Percentiles rank a stretch among this genome's conserved stretches.
Conservation (phyloP, 2,888 invertebrate genomes). For the Platycnemis pennipes region DNA sequence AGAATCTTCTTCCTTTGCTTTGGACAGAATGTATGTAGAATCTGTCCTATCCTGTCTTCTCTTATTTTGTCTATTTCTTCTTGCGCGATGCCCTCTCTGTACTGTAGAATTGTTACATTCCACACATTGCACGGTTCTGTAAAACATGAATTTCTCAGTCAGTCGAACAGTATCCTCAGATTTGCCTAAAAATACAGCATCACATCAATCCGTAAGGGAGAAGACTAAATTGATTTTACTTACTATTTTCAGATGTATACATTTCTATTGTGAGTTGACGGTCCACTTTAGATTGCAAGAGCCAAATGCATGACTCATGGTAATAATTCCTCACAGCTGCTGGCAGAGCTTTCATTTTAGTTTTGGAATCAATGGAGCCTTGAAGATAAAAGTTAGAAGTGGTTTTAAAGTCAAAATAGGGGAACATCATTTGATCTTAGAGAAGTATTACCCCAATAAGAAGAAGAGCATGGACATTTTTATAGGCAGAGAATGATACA, state of each 20-base stretch:
- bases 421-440: no score
- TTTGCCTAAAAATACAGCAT: no score
- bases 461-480: no score
- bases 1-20: conserved; percentile 85
- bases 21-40: conserved; percentile 87
- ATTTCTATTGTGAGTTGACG: conserved; percentile 86
- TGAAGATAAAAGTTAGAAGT: not conserved
- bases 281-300: conserved; percentile 86
- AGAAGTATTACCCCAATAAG: no score
- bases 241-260: conserved; percentile 84
- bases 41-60: conserved; percentile 78
- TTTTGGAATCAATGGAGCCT: conserved; percentile 49
- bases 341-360: conserved; percentile 74
- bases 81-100: conserved; percentile 77
- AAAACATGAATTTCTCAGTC: conserved; percentile 70
- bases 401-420: no score
- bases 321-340: conserved; percentile 79
- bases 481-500: no score
- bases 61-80: conserved; percentile 80
- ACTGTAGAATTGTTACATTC: conserved; percentile 88
- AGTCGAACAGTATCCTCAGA: not conserved
- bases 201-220: no score
- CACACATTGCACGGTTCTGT: conserved; percentile 86
- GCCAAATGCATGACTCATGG: conserved; percentile 88
- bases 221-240: no score